Percentiles rank a stretch among this genome's conserved stretches.
These are phyloP conservation scores for Melanostoma mellinum DNA, from an alignment of 2,888 invertebrate genomes.

Conservation along the genomic window DNA sequence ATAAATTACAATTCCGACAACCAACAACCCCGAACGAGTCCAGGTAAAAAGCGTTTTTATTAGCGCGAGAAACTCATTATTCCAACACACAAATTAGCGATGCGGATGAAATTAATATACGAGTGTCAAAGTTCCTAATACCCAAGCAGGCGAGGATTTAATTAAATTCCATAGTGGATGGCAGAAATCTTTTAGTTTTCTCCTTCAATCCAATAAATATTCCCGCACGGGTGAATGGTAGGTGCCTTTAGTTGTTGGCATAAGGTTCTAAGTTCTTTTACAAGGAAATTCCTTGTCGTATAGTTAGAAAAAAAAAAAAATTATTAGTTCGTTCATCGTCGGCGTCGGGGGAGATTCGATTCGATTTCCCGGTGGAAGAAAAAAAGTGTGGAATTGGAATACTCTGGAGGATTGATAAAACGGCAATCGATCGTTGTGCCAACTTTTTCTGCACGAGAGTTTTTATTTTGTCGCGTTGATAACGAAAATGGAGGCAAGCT, in stretches of 20 bases:
- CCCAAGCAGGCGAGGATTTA: slow-evolving; percentile 49
- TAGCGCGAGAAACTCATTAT: slow-evolving; percentile 43
- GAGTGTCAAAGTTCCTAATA: background rate
- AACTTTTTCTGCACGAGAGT: too few relatives aligned
- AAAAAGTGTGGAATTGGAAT: too few relatives aligned
- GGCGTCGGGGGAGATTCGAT: too few relatives aligned
- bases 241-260: background rate
- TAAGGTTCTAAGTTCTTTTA: background rate
- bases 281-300: slow-evolving; percentile 9
- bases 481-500: too few relatives aligned
- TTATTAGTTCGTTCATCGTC: too few relatives aligned
- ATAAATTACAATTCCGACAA: slow-evolving; percentile 38
- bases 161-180: slow-evolving; percentile 61
- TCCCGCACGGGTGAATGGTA: slow-evolving; percentile 8
- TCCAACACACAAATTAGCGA: slow-evolving; percentile 62
- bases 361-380: too few relatives aligned
- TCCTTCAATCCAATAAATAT: slow-evolving; percentile 53
- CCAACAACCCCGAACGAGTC: slow-evolving; percentile 13
- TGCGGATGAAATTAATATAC: slow-evolving; percentile 55
- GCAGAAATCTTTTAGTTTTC: slow-evolving; percentile 43
- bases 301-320: background rate
- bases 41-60: slow-evolving; percentile 25
- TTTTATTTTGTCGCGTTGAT: too few relatives aligned
- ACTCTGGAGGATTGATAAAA: too few relatives aligned
- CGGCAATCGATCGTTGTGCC: too few relatives aligned